Base-by-base conservation (phyloP, 2,797 vertebrate genomes). In the Sebastes trivittatus region DNA sequence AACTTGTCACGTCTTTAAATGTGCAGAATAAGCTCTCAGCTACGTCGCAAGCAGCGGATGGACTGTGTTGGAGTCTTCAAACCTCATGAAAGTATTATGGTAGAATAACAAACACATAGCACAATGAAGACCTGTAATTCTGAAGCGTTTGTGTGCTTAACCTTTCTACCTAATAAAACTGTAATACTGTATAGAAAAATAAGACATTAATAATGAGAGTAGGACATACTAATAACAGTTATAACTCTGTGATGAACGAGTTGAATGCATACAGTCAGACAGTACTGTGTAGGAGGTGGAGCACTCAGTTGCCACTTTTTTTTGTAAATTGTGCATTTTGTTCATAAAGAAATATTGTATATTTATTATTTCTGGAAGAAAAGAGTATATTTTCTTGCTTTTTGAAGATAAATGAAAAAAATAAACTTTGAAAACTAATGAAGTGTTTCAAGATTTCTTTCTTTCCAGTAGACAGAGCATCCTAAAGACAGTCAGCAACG, bases 311-410 rank as follows among this genome's bases (percentile, higher is more conserved):
- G 95, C 95, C 94, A 96, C 94, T 23, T 96, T 96, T 96, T 96
- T 97, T 97, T 98, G 98, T 99, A 99, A 98, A 97, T 98, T 98
- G 96, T 97, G 97, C 94, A 93, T 98, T 95, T 97, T 99, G 97
- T 97, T 97, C 96, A 97, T 97, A 97, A 97, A 96, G 92, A 95
- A 95, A 95, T 96, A 95, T 96, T 98, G 94, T 97, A 97, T 99
- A 99, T 99, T 99, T 99, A 99, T 99, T 99, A 97, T 83, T 97
- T 95, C 88, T 95, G 83, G 69, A 89, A 89, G 84, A 95, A 90
- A 93, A 97, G 96, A 98, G 95, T 97, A 97, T 97, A 98, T 98
- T 97, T 98, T 97, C 96, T 95, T 96, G 95, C 94, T 89, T 94
- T 83, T 97, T 92, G 82, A 90, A 91, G 89, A 92, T 84, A 89